phyloP scores from a whole-genome alignment of 2,888 invertebrate species.

The Automeris io region DNA sequence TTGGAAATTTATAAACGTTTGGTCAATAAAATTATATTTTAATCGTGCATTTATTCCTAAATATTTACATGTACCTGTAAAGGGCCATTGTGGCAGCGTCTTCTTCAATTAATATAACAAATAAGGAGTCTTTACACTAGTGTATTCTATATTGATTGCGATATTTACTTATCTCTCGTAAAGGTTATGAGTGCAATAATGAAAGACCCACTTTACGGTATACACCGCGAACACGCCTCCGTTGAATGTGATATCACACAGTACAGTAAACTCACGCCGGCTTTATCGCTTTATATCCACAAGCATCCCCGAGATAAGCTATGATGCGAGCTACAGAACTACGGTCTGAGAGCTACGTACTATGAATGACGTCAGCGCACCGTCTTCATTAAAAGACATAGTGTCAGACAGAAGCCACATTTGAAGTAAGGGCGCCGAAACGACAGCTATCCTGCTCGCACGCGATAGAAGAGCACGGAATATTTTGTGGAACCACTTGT shows the following conservation, averaged over 20 bases:
- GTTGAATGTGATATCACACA: slow-evolving; percentile 57
- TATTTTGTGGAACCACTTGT: slow-evolving; percentile 71
- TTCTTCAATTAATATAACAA: slow-evolving; percentile 37
- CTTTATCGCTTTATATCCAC: slow-evolving; percentile 69
- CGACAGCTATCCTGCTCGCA: slow-evolving; percentile 51
- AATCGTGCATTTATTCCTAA: slow-evolving; percentile 18
- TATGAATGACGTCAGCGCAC: slow-evolving; percentile 66
- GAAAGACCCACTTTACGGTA: slow-evolving; percentile 32
- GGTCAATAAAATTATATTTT: too few species aligned
- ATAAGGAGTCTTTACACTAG: slow-evolving; percentile 25
- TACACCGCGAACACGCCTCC: slow-evolving; percentile 62
- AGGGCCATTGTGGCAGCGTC: slow-evolving; percentile 51
- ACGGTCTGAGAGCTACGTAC: slow-evolving; percentile 76
- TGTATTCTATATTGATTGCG: slow-evolving; percentile 23
- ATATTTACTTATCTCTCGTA: slow-evolving; percentile 32
- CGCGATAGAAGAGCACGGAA: slow-evolving; percentile 71
- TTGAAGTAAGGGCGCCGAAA: slow-evolving; percentile 50
- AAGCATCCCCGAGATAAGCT: slow-evolving; percentile 50
- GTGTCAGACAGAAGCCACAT: slow-evolving; percentile 50
- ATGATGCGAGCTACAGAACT: slow-evolving; percentile 68
- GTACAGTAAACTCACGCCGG: slow-evolving; percentile 49
- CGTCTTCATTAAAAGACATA: slow-evolving; percentile 58
- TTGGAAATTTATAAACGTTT: too few species aligned
- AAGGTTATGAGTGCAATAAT: slow-evolving; percentile 40
- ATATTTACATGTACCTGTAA: slow-evolving; percentile 63